A percentile compares a stretch with the other conserved stretches of the same genome.
phyloP scores from a whole-genome alignment of 2,113 vertebrate genomes.

The Climacteris rufus region DNA sequence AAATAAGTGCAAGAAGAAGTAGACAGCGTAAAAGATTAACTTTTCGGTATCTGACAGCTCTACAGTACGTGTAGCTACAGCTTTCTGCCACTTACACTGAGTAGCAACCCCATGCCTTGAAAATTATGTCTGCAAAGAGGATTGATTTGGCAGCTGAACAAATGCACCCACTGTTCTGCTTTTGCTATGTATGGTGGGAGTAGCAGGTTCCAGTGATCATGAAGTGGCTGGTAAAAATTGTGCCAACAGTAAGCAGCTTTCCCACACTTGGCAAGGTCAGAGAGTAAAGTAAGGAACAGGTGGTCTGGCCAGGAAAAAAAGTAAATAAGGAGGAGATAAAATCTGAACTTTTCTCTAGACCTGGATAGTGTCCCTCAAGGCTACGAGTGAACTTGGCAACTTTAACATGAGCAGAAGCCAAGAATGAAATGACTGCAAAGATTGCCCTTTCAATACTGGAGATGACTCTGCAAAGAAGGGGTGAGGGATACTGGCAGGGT shows the following conservation, averaged over 20 bases:
- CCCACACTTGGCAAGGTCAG: neutral
- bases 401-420: neutral
- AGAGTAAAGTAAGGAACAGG: neutral
- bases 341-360: neutral
- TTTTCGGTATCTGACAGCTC: neutral
- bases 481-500: neutral
- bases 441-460: neutral
- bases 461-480: neutral
- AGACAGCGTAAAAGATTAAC: neutral
- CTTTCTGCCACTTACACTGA: neutral
- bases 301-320: neutral
- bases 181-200: neutral
- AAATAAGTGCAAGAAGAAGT: neutral
- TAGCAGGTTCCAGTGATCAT: neutral
- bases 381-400: neutral
- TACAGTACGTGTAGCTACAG: neutral
- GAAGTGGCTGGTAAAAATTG: neutral
- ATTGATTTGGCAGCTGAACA: neutral
- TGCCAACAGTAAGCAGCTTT: neutral
- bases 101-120: neutral
- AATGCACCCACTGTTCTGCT: neutral
- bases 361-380: neutral
- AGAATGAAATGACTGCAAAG: neutral
- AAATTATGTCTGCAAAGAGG: neutral
- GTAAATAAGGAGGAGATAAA: neutral